Conservation (phyloP, 2,113 vertebrate species). For the Pungitius pungitius region DNA sequence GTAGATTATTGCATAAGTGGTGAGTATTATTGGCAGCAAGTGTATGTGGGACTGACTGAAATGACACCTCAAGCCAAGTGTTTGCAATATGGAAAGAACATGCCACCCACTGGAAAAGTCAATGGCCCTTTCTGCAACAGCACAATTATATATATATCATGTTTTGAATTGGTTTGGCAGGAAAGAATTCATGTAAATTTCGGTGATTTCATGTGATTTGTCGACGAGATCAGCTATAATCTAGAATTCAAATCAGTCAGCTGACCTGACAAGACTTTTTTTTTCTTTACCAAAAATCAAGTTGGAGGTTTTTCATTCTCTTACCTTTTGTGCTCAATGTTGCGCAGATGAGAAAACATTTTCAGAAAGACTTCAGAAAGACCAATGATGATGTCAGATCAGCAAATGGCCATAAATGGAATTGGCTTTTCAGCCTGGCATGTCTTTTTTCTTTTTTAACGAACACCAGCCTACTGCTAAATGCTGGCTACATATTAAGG, state of each 20-base stretch:
- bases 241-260: too few species aligned
- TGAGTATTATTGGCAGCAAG: not conserved
- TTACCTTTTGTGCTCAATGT: not conserved
- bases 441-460: slow-evolving; percentile 11
- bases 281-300: not conserved
- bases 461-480: slow-evolving; percentile 25
- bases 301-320: too few species aligned
- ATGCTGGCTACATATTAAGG: slow-evolving; percentile 11
- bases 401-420: slow-evolving; percentile 1
- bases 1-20: not conserved
- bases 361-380: not conserved
- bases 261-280: too few species aligned
- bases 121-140: not conserved
- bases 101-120: not conserved
- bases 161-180: not conserved
- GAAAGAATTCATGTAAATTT: not conserved
- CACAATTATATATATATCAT: not conserved
- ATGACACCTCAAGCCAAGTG: not conserved
- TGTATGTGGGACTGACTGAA: not conserved
- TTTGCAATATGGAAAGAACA: not conserved
- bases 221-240: not conserved
- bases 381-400: slow-evolving; percentile 7
- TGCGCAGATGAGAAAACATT: slow-evolving; percentile 1
- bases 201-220: not conserved
- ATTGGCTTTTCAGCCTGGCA: not conserved